Conservation (phyloP, 1,140 invertebrate species). For the Neotoxoptera formosana region DNA sequence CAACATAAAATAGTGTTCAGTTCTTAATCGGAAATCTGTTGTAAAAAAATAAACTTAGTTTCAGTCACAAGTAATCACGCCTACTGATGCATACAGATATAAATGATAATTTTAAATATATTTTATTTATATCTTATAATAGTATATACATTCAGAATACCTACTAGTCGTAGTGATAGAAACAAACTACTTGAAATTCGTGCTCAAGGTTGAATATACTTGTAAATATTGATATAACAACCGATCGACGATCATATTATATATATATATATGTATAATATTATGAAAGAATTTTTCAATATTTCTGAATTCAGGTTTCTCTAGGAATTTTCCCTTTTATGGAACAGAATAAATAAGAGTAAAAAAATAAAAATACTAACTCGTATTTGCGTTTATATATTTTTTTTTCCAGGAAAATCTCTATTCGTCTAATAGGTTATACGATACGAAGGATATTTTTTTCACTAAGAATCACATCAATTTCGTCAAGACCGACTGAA, state of each 20-base stretch:
- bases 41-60: not conserved
- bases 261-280: not conserved
- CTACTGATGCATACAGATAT: not conserved
- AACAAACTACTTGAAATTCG: conserved; percentile 8
- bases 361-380: not conserved
- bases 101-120: not conserved
- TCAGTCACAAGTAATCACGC: not conserved
- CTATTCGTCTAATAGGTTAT: not conserved
- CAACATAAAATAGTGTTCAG: not conserved
- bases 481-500: not conserved
- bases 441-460: not conserved
- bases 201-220: not conserved
- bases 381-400: conserved; percentile 20
- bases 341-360: not conserved
- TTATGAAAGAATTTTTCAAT: not conserved
- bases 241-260: not conserved
- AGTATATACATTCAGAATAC: not conserved
- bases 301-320: conserved; percentile 42
- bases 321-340: conserved; percentile 32
- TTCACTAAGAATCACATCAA: not conserved
- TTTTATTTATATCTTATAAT: not conserved
- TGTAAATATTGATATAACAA: conserved; percentile 30
- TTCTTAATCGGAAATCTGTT: not conserved
- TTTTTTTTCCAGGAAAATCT: not conserved
- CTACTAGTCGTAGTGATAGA: not conserved